Evolutionary conservation across 2,888 invertebrate species (phyloP), one percentile per base, ranked within the genome.

Genomic region (Anticlea derivata): DNA sequence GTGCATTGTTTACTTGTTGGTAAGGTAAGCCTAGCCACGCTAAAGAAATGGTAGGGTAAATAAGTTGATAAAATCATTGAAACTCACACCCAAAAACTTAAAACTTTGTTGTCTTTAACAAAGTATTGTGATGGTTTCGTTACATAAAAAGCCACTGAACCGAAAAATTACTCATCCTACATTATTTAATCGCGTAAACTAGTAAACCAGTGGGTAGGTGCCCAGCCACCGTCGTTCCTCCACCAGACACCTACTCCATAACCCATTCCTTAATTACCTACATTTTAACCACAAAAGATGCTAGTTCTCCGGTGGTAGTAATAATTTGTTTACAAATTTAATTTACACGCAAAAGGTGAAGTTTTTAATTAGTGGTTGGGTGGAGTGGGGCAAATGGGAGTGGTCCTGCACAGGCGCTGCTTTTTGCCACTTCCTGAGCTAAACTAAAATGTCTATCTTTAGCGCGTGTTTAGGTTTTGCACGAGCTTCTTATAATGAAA

Each of bases 351-450:
- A 66, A 70, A 68, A 78, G 74, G 71, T 67, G 61, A 77, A 78
- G 76, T 79, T 80, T 78, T 80, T 83, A 86, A 84, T 86, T 83
- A 82, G 78, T 75, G 61, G 65, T 66, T 60, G 62, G 57, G 34
- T 49, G 54, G 54, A 52, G 45, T 7, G 12, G 35, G 24, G 23
- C 8, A 23, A 48, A 55, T 58, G 49, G 46, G 50, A 41, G 60
- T 45, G 26, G 31, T 47, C 50, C 51, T 24, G 44, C 20, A 31
- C 35, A 40, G 57, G 55, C 68, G 70, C 66, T 64, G 64, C 59
- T 71, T 74, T 77, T 73, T 71, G 66, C 62, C 60, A 60, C 63
- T 65, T 67, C 63, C 63, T 64, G 63, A 47, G 58, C 58, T 50
- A 51, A 52, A 50, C 41, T 31, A 46, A 31, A 46, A 31, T 41